Evolutionary conservation across 1,140 invertebrate genomes (phyloP).

Genomic region (Aphelenchoides besseyi): DNA sequence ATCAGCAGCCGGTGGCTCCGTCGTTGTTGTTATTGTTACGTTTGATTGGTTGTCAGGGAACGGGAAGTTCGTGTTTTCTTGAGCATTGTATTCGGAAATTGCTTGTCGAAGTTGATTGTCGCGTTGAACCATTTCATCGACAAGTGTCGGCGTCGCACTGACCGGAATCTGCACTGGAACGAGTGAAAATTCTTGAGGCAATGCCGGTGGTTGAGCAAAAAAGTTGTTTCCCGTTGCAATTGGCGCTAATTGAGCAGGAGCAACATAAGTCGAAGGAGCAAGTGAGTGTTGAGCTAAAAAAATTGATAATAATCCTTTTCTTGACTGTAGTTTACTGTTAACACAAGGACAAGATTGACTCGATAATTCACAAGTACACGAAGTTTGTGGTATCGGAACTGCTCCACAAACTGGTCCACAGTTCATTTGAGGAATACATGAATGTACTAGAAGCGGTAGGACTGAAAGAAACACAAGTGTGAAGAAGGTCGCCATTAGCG

Average conservation of each 20-base stretch:
- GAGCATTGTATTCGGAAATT: neutral
- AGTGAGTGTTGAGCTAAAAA: neutral
- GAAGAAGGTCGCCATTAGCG: too few species aligned
- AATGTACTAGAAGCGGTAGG: neutral
- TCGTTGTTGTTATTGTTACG: neutral
- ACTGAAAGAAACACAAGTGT: too few species aligned
- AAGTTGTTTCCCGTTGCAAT: neutral
- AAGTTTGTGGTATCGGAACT: neutral
- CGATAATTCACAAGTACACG: too few species aligned
- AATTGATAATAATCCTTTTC: neutral
- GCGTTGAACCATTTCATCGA: neutral
- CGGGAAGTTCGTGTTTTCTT: slow-evolving; percentile 3
- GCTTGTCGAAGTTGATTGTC: neutral
- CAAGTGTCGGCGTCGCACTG: neutral
- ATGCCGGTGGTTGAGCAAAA: neutral
- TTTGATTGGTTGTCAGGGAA: neutral
- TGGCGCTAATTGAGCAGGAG: neutral
- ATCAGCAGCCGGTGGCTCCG: neutral
- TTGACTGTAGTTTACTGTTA: neutral
- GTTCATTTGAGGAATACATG: neutral
- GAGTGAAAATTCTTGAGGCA: neutral
- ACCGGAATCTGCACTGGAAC: neutral
- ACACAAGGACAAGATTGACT: too few species aligned
- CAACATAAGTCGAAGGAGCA: neutral
- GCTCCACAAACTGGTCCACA: neutral